These are phyloP conservation scores for Spodoptera picta DNA, from an alignment of 2,888 invertebrate genomes.

Conservation along the genomic window DNA sequence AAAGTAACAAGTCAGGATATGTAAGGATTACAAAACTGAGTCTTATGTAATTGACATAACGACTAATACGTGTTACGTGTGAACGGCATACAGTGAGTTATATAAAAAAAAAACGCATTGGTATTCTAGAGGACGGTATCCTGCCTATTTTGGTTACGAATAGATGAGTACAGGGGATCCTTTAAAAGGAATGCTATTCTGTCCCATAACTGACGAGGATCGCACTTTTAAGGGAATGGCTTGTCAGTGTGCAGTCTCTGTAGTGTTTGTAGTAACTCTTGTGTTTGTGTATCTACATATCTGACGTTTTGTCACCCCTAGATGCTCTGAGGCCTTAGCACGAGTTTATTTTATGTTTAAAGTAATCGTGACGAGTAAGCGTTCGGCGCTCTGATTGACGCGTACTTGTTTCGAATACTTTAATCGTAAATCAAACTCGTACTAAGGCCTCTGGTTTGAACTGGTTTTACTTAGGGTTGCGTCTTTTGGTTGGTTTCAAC, in stretches of 20 bases:
- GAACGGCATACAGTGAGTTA: conserved; percentile 49
- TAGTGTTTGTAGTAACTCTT: conserved; percentile 26
- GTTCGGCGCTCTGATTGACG: too few relatives aligned
- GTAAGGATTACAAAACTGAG: conserved; percentile 52
- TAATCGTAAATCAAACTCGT: too few relatives aligned
- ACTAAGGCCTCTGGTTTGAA: too few relatives aligned
- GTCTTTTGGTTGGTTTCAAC: too few relatives aligned
- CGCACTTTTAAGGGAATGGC: conserved; percentile 42
- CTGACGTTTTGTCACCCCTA: conserved; percentile 34
- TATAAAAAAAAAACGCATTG: conserved; percentile 65
- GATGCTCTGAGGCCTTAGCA: background rate
- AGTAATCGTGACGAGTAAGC: too few relatives aligned
- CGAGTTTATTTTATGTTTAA: too few relatives aligned
- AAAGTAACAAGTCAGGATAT: conserved; percentile 40
- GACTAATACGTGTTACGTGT: conserved; percentile 47
- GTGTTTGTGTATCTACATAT: conserved; percentile 15
- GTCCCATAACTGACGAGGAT: conserved; percentile 46
- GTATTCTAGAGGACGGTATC: conserved; percentile 63
- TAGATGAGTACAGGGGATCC: conserved; percentile 50
- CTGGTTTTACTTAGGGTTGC: too few relatives aligned
- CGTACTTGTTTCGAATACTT: too few relatives aligned
- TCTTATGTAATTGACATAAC: conserved; percentile 56
- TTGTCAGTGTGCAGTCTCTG: conserved; percentile 19
- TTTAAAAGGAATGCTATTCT: conserved; percentile 51
- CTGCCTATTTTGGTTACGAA: conserved; percentile 69